These are phyloP conservation scores for Acanthisitta chloris DNA, from an alignment of 2,113 vertebrate species.

Conservation along the genomic window DNA sequence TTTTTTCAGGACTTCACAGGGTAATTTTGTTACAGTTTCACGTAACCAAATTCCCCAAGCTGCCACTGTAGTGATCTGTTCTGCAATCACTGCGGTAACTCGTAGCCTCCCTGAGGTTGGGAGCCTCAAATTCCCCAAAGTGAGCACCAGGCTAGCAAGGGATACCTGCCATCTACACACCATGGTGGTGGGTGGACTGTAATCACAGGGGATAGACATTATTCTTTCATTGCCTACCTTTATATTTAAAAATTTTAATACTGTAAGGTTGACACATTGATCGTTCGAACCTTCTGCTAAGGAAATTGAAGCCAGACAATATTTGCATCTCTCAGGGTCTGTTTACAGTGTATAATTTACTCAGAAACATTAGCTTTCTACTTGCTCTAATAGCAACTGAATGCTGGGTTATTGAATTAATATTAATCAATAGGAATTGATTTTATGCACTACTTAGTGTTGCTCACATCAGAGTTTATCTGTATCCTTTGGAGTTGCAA, in stretches of 20 bases:
- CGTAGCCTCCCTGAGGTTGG: not conserved
- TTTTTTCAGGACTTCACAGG: constrained; percentile 43
- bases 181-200: not conserved
- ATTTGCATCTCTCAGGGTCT: not conserved
- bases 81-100: not conserved
- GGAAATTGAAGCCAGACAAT: not conserved
- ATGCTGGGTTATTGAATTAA: not conserved
- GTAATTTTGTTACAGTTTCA: constrained; percentile 14
- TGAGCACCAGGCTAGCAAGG: not conserved
- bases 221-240: not conserved
- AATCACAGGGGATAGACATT: not conserved
- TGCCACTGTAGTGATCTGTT: not conserved
- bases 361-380: not conserved
- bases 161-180: not conserved
- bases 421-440: not conserved
- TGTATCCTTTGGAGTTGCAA: not conserved
- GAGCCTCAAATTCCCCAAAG: not conserved
- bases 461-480: not conserved
- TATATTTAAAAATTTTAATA: not conserved
- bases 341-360: not conserved
- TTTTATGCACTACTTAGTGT: not conserved
- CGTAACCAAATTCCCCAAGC: not conserved
- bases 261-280: not conserved
- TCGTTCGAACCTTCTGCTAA: not conserved
- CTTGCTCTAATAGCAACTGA: not conserved